Base-by-base conservation (phyloP, 2,113 vertebrate genomes). In the Pionites leucogaster region DNA sequence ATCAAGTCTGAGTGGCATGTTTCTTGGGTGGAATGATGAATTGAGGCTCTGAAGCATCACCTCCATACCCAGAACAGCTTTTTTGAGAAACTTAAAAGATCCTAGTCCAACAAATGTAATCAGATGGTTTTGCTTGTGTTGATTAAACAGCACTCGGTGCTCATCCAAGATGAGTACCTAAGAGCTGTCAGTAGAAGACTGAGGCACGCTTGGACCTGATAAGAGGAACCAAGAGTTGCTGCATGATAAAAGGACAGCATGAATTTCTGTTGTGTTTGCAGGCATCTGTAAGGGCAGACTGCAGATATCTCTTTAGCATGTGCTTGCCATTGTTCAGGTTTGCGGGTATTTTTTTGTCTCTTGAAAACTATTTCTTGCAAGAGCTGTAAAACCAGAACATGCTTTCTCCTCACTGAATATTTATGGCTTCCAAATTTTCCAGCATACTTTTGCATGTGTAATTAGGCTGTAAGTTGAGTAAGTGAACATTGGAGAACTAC, bases 401-500 rank as follows among this genome's bases (percentile, higher is more conserved):
- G 28, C 83, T 91, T 95, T 62, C 85, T 76, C 19, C 49, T 82
- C 55, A 7, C 35, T 95, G 65, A 94, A 95, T 95, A 96, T 96
- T 97, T 91, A 96, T 96, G 84, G 7, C 22, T 92, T 71, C 88
- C 74, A 80, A 79, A 92, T 89, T 67, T 95, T 70, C 75, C 53
- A 3, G 46, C 80, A 39, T 92, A 84, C 52, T 82, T 95, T 29
- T 91, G 83, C 92, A 94, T 96, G 57, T 82, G 84, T 96, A 97
- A 96, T 97, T 93, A 96, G 86, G 46, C 86, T 92, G 86, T 52
- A 87, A 89, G 52, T 82, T 78, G 90, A 85, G 80, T 81, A 76
- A 95, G 83, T 24, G 81, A 95, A 70, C 1, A 0, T 11, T 89
- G 59, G 78, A 93, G 63, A 92, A 23, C 74, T 93, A 82, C 88